These are phyloP conservation scores for Pholis gunnellus DNA, from an alignment of 2,113 vertebrate genomes.

Conservation along the genomic window DNA sequence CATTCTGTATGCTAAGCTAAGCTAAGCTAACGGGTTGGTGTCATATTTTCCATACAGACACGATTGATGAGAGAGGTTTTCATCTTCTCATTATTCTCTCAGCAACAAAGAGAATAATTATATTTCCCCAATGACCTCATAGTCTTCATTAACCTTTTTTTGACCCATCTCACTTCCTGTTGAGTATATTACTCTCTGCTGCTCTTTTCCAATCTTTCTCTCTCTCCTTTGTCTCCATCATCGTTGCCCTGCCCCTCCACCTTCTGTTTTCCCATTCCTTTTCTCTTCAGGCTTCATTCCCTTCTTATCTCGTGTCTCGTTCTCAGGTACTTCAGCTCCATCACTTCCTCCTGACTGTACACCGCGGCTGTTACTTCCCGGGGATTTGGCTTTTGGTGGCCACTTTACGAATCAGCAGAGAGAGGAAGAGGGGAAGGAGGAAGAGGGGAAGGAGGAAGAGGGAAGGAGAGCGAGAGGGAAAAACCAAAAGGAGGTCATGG, in stretches of 20 bases:
- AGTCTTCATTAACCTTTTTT: neutral
- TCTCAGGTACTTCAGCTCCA: neutral
- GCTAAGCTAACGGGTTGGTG: neutral
- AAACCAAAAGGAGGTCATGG: constrained; percentile 45
- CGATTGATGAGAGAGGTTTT: neutral
- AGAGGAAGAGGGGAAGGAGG: constrained; percentile 5
- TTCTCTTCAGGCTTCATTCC: neutral
- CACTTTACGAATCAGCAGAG: constrained; percentile 51
- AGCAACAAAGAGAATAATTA: too few relatives aligned
- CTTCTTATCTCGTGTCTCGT: neutral
- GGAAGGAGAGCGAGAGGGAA: neutral
- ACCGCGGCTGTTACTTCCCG: neutral
- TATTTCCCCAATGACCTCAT: neutral
- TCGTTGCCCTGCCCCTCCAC: neutral
- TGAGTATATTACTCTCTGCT: neutral
- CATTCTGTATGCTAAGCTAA: neutral
- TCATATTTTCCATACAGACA: neutral
- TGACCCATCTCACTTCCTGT: too few relatives aligned
- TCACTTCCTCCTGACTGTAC: neutral
- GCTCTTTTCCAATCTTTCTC: neutral
- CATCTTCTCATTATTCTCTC: neutral
- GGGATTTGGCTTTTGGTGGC: constrained; percentile 27
- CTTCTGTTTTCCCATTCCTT: too few relatives aligned
- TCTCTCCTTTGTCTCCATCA: neutral
- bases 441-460: constrained; percentile 1